Evolutionary conservation across 2,797 vertebrate genomes (phyloP).

Genomic region (Poeciliopsis gracilis): DNA sequence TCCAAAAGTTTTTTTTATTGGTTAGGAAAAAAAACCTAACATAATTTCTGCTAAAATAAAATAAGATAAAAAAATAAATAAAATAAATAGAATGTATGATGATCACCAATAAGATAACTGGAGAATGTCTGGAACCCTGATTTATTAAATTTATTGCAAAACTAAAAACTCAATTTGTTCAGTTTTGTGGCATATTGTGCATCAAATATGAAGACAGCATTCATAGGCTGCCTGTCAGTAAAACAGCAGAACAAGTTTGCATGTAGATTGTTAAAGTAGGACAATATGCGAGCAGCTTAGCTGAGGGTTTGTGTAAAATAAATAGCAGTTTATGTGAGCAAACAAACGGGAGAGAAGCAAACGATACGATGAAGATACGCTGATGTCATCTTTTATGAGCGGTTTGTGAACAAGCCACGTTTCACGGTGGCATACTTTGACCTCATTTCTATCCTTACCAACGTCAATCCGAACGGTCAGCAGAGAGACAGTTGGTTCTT

Average conservation of each 20-base stretch:
- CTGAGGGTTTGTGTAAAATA: background rate
- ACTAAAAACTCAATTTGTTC: background rate
- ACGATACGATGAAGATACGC: background rate
- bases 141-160: background rate
- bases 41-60: conserved; percentile 1
- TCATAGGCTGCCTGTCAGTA: background rate
- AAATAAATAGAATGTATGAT: background rate
- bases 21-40: background rate
- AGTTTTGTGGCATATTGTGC: background rate
- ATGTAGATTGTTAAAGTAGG: background rate
- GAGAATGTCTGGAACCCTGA: background rate
- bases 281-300: background rate
- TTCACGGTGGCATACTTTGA: conserved; percentile 11
- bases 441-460: conserved; percentile 9
- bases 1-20: background rate
- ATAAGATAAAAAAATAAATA: background rate
- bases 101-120: background rate
- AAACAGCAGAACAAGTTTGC: background rate
- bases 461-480: conserved; percentile 36
- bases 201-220: background rate
- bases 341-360: background rate
- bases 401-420: conserved; percentile 1
- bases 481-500: conserved; percentile 36
- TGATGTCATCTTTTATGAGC: background rate
- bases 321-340: background rate